Percentiles rank a stretch among this genome's conserved stretches.
Evolutionary conservation across 2,888 invertebrate species (phyloP).

Genomic region (Lypha dubia): DNA sequence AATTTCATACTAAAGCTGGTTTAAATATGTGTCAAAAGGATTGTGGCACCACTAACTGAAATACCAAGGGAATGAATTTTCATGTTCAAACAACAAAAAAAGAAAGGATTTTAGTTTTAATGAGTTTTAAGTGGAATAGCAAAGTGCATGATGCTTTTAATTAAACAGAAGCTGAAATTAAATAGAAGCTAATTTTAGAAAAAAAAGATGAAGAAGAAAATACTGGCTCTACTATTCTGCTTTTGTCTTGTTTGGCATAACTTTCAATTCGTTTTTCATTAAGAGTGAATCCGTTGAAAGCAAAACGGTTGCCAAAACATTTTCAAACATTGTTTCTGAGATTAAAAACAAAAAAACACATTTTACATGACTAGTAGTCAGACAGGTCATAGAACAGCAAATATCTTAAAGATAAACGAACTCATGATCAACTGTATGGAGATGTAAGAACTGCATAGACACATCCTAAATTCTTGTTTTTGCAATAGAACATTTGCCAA

Average conservation of each 20-base stretch:
- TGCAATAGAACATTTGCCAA: background rate
- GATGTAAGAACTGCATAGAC: background rate
- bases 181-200: background rate
- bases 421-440: too few relatives aligned
- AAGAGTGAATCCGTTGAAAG: background rate
- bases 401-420: background rate
- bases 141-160: background rate
- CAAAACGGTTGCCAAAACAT: background rate
- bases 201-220: background rate
- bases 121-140: slow-evolving; percentile 28
- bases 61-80: slow-evolving; percentile 25
- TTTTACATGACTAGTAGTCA: background rate
- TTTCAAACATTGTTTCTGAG: background rate
- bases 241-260: background rate
- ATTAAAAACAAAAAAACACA: background rate
- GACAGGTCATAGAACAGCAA: background rate
- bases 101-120: background rate
- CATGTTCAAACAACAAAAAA: background rate
- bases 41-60: slow-evolving; percentile 30
- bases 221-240: too few relatives aligned
- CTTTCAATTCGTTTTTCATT: background rate
- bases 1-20: slow-evolving; percentile 40
- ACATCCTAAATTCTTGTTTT: background rate
- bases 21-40: slow-evolving; percentile 49
- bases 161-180: slow-evolving; percentile 1